Conservation (phyloP, 2,888 invertebrate genomes). For the Thelaira solivaga region DNA sequence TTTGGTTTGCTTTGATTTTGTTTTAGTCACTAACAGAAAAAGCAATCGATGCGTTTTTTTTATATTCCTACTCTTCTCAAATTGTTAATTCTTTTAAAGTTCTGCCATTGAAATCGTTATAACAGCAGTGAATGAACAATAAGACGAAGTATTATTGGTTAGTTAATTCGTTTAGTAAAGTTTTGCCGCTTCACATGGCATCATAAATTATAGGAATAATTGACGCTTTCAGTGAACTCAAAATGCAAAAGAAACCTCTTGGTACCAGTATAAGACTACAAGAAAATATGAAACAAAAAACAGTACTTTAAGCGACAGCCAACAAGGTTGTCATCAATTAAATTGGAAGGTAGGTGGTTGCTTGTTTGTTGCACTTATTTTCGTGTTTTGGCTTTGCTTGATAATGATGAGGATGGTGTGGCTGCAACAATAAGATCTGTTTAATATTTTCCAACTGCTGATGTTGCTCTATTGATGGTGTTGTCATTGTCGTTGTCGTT, state of each 20-base stretch:
- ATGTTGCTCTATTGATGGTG: background rate
- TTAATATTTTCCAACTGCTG: slow-evolving; percentile 32
- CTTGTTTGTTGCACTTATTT: slow-evolving; percentile 2
- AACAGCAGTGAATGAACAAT: background rate
- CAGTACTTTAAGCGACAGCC: slow-evolving; percentile 34
- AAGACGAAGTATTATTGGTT: slow-evolving; percentile 13
- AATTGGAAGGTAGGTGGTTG: slow-evolving; percentile 38
- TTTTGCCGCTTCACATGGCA: slow-evolving; percentile 53
- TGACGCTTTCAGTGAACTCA: slow-evolving; percentile 64
- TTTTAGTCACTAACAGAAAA: too few relatives aligned
- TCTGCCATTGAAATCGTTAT: background rate
- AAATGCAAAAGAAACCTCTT: slow-evolving; percentile 37
- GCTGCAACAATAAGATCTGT: slow-evolving; percentile 16
- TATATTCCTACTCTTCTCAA: too few relatives aligned
- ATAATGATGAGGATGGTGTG: slow-evolving; percentile 18
- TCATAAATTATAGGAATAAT: slow-evolving; percentile 66
- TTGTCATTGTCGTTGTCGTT: background rate
- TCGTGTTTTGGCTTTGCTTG: background rate
- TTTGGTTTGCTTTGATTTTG: too few relatives aligned
- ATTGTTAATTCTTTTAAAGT: background rate
- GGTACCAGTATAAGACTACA: background rate
- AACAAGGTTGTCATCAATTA: slow-evolving; percentile 48
- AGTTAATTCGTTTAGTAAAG: slow-evolving; percentile 49
- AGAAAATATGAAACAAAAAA: background rate
- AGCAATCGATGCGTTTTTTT: too few relatives aligned